Conservation (phyloP, 2,888 invertebrate species). For the Galerucella nymphaeae region DNA sequence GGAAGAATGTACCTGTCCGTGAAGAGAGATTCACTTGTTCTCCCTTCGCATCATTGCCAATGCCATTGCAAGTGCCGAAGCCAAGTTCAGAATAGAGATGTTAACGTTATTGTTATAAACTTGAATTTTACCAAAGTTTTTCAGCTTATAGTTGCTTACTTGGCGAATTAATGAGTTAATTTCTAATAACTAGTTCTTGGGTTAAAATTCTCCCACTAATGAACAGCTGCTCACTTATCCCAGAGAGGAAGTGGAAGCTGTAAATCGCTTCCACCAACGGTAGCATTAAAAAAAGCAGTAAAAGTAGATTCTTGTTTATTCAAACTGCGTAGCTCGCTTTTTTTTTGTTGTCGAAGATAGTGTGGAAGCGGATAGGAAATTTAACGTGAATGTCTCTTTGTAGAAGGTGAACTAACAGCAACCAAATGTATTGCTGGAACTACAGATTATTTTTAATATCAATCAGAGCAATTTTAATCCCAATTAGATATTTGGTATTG, state of each 20-base stretch:
- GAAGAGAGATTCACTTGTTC: constrained; percentile 34
- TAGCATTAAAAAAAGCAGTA: constrained; percentile 1
- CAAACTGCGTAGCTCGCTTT: not conserved
- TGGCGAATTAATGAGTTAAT: no score
- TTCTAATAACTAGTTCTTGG: constrained; percentile 12
- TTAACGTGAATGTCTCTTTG: not conserved
- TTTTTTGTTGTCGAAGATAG: not conserved
- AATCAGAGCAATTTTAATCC: no score
- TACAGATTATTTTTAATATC: no score
- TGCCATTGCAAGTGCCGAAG: constrained; percentile 21
- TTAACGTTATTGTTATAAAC: not conserved
- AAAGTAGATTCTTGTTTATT: constrained; percentile 19
- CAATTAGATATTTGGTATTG: no score
- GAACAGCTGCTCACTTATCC: not conserved
- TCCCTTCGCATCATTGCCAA: not conserved
- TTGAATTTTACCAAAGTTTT: no score
- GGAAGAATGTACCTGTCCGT: constrained; percentile 4
- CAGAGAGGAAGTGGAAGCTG: constrained; percentile 26
- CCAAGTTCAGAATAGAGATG: constrained; percentile 30
- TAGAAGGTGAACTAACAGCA: not conserved
- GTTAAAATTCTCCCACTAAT: constrained; percentile 33
- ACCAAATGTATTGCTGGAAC: not conserved
- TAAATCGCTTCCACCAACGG: constrained; percentile 14
- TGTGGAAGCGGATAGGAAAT: constrained; percentile 11
- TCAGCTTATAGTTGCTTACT: no score